Conservation (phyloP, 2,113 vertebrate genomes). For the Neopipo cinnamomea region DNA sequence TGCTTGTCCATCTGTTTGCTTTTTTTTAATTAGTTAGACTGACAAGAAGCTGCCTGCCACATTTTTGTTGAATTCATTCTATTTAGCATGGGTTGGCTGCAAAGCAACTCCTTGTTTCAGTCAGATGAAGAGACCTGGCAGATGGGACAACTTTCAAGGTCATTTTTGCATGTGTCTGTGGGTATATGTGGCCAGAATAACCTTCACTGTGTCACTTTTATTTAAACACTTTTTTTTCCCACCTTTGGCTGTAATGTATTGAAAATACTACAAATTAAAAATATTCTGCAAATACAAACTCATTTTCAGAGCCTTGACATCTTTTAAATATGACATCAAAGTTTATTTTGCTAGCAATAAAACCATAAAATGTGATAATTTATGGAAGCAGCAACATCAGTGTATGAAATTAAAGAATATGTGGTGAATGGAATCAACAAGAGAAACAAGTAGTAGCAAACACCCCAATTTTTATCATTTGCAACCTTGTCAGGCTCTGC, state of each 20-base stretch:
- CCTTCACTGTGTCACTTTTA: constrained; percentile 25
- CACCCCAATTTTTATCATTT: neutral
- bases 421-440: neutral
- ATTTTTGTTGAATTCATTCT: constrained; percentile 39
- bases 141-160: constrained; percentile 52
- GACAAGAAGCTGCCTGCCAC: constrained; percentile 44
- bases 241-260: neutral
- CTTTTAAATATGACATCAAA: constrained; percentile 12
- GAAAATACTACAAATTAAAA: neutral
- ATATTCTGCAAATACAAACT: constrained; percentile 2
- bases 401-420: constrained; percentile 21
- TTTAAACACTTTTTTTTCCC: neutral
- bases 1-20: constrained; percentile 55
- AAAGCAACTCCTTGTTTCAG: constrained; percentile 11
- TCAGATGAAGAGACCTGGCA: constrained; percentile 48
- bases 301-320: constrained; percentile 28
- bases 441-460: neutral
- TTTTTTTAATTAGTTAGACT: constrained; percentile 60
- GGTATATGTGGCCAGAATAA: constrained; percentile 42
- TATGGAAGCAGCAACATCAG: neutral
- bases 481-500: neutral
- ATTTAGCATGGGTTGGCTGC: constrained; percentile 48
- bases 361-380: constrained; percentile 48
- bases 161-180: constrained; percentile 44
- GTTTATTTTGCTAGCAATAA: constrained; percentile 28